Evolutionary conservation across 2,113 vertebrate species (phyloP), one percentile per base, ranked within the genome.

Genomic region (Oncorhynchus tshawytscha): DNA sequence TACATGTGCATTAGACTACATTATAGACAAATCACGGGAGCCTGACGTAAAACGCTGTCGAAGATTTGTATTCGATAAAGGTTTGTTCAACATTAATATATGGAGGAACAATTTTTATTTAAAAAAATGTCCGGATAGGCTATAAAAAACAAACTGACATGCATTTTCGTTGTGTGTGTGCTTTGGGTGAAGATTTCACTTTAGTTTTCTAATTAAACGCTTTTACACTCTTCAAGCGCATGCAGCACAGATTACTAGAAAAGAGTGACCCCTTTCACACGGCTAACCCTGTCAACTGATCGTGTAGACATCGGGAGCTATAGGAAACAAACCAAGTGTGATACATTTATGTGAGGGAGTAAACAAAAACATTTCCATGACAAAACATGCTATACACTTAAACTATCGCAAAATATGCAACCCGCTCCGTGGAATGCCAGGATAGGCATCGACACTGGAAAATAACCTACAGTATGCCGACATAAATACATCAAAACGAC

Each of bases 331-430:
- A 94, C 96, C 93, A 95, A 96, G 95, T 96, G 96, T 96, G 95
- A 95, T 94, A 95, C 95, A 97, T 95, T 94, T 95, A 94, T 94
- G 95, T 96, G 95, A 93, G 94, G 94, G 94, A 95, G 94, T 95
- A 97, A 97, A 97, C 95, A 96, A 95, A 94, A 91, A 81, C 90
- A 98, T 98, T 97, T 96, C 95, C 96, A 97, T 98, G 90, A 98
- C 96, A 98, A 97, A 96, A 96, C 93, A 93, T 87, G 93, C 92
- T 95, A 95, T 95, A 94, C 93, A 94, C 94, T 91, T 95, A 94
- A 94, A 94, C 94, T 94, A 90, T 89, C 9, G 84, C 93, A 93
- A 94, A 94, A 94, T 94, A 94, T 95, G 94, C 95, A 95, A 94
- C 93, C 92, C 92, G 94, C 95, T 93, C 94, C 94, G 79, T 82